Conservation (phyloP, 2,797 vertebrate genomes). For the Sebastes alutus region DNA sequence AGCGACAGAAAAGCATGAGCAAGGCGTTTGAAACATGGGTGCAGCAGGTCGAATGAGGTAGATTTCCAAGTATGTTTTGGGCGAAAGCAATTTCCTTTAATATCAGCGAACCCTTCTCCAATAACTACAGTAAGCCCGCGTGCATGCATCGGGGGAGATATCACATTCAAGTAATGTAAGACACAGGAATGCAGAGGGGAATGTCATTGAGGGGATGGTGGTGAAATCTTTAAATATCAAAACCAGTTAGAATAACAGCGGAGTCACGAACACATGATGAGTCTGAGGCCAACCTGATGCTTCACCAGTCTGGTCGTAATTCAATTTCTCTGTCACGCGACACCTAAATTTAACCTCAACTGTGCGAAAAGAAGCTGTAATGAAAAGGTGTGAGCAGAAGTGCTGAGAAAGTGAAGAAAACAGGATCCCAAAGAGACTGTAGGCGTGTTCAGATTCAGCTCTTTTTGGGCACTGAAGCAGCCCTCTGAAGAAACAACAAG, state of each 20-base stretch:
- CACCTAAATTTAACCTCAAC: not conserved
- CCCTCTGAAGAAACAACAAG: slow-evolving; percentile 17
- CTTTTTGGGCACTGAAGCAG: slow-evolving; percentile 1
- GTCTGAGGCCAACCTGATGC: not conserved
- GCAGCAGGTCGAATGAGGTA: not conserved
- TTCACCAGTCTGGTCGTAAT: not conserved
- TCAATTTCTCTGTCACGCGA: not conserved
- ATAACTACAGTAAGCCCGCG: slow-evolving; percentile 17
- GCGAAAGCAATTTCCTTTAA: slow-evolving; percentile 60
- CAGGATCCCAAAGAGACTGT: not conserved
- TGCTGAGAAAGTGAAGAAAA: not conserved
- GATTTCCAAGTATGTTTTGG: slow-evolving; percentile 31
- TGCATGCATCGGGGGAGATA: slow-evolving; percentile 22
- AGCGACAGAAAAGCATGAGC: not conserved
- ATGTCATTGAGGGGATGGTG: slow-evolving; percentile 7
- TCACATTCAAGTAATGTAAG: slow-evolving; percentile 44
- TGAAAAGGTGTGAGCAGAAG: slow-evolving; percentile 30
- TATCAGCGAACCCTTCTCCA: slow-evolving; percentile 30
- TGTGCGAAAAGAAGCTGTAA: not conserved
- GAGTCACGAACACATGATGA: not conserved
- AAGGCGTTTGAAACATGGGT: not conserved
- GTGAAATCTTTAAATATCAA: slow-evolving; percentile 30
- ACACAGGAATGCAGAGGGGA: slow-evolving; percentile 42
- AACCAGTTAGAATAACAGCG: slow-evolving; percentile 45
- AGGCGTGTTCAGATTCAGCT: slow-evolving; percentile 16